A percentile compares a stretch with the other conserved stretches of the same genome.
These are phyloP conservation scores for Etheostoma cragini DNA, from an alignment of 2,113 vertebrate genomes.

Conservation along the genomic window DNA sequence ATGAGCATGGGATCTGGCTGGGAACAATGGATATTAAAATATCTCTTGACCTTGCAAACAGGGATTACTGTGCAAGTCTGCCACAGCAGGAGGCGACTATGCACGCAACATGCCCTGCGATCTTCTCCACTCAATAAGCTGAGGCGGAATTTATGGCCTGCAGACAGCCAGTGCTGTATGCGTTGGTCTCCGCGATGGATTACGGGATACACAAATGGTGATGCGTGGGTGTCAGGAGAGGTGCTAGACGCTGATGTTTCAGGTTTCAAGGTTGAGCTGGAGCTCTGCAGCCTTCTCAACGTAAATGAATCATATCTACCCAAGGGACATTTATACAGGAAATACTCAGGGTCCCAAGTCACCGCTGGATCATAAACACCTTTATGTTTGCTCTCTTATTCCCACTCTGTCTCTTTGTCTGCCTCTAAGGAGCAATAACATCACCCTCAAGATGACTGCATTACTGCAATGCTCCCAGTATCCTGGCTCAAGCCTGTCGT, in stretches of 20 bases:
- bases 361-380: slow-evolving; percentile 66
- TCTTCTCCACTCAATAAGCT: slow-evolving; percentile 42
- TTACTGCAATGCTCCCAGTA: slow-evolving; percentile 61
- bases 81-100: slow-evolving; percentile 61
- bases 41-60: slow-evolving; percentile 72
- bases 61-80: slow-evolving; percentile 70
- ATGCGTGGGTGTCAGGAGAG: slow-evolving; percentile 62
- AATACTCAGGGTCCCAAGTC: slow-evolving; percentile 41
- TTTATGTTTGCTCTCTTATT: slow-evolving; percentile 65
- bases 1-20: slow-evolving; percentile 57
- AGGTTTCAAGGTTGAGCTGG: slow-evolving; percentile 66
- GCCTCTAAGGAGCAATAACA: slow-evolving; percentile 66
- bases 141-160: slow-evolving; percentile 50
- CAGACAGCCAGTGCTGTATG: slow-evolving; percentile 33
- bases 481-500: slow-evolving; percentile 88
- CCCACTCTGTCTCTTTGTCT: slow-evolving; percentile 56
- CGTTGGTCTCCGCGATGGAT: slow-evolving; percentile 47
- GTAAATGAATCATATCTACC: slow-evolving; percentile 58
- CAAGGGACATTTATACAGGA: slow-evolving; percentile 60
- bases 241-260: slow-evolving; percentile 63
- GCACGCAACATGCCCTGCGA: slow-evolving; percentile 29
- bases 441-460: slow-evolving; percentile 46
- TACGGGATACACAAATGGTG: slow-evolving; percentile 60
- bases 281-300: slow-evolving; percentile 44
- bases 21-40: slow-evolving; percentile 69